phyloP scores from a whole-genome alignment of 2,888 invertebrate genomes.

The Scaptomyza flava region DNA sequence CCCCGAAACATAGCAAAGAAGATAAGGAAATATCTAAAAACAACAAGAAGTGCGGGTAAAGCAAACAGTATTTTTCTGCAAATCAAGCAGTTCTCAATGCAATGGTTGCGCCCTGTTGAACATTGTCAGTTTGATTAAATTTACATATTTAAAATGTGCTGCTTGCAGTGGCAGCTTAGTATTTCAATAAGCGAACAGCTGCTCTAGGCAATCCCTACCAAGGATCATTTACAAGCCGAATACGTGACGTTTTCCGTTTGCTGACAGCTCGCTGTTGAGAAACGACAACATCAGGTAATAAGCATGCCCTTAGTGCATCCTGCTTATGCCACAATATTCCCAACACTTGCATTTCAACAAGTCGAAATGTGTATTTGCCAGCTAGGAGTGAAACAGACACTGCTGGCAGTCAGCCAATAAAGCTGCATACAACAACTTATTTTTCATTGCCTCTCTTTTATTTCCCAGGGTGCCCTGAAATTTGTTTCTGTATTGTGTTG shows the following conservation, averaged over 20 bases:
- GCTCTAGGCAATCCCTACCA: conserved; percentile 23
- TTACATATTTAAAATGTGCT: conserved; percentile 33
- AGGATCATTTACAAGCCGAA: conserved; percentile 52
- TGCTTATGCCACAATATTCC: conserved; percentile 40
- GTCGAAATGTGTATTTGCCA: conserved; percentile 28
- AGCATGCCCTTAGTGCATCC: conserved; percentile 59
- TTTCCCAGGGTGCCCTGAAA: conserved; percentile 6
- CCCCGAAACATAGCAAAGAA: conserved; percentile 1
- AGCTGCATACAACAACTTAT: background rate
- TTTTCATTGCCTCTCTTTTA: background rate
- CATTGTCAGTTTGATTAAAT: conserved; percentile 20
- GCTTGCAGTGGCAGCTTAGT: conserved; percentile 2
- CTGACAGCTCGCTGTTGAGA: conserved; percentile 35
- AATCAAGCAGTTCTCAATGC: background rate
- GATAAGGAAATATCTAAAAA: background rate
- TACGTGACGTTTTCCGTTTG: conserved; percentile 57
- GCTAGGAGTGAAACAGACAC: background rate
- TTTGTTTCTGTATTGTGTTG: conserved; percentile 21
- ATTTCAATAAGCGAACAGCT: conserved; percentile 35
- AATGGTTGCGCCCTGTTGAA: background rate
- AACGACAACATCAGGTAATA: conserved; percentile 76
- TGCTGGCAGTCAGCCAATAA: conserved; percentile 16
- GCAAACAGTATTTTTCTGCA: background rate
- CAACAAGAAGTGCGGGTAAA: background rate
- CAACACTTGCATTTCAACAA: conserved; percentile 39